Base-by-base conservation (phyloP, 2,888 invertebrate genomes). In the Pemphredon lugubris region DNA sequence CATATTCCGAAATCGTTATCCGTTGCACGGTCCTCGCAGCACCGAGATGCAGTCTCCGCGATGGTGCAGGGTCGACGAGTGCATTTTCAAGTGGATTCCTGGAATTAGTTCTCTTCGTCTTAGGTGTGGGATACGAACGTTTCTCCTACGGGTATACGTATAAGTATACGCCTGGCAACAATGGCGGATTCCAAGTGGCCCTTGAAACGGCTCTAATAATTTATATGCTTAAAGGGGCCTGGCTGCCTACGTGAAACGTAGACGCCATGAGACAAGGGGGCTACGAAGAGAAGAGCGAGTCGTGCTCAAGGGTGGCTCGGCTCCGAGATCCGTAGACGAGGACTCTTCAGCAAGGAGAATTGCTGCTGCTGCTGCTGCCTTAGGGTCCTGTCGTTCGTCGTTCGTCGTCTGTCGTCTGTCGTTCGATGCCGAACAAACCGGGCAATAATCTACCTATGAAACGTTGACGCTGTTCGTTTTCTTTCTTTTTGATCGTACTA, bases 201-300 rank as follows among this genome's bases (percentile, higher is more conserved):
- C 86, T 87, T 81, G 83, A 87, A 82, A 77, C 82, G 76, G 83
- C 84, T 84, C 87, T 87, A 85, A 87, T 87, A 87, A 87, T 87
- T 87, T 85, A 87, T 87, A 86, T 83, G 85, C 83, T 85, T 83
- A 83, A 84, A 85, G 82, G 81, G 83, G 81, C 75, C 79, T 73
- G 73, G 37, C 60, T 75, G 73, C 67, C 82, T 77, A 81, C 77
- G 77, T 77, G 83, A 82, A 84, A 82, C 76, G 77, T 82, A 83
- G 81, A 77, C 73, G 73, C 77, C 73, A 69, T 60, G 75, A 80
- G 74, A 78, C 73, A 77, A 75, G 77, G 75, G 74, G 73, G 66
- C 67, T 67, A 64, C 59, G 61, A 67, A 30, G 57, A 72, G 76
- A 79, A 63, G 75, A 79, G 78, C 73, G 80, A 85, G 82, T 83